These are phyloP conservation scores for Psittacula cyanocephala DNA, from an alignment of 2,113 vertebrate species.

Conservation along the genomic window DNA sequence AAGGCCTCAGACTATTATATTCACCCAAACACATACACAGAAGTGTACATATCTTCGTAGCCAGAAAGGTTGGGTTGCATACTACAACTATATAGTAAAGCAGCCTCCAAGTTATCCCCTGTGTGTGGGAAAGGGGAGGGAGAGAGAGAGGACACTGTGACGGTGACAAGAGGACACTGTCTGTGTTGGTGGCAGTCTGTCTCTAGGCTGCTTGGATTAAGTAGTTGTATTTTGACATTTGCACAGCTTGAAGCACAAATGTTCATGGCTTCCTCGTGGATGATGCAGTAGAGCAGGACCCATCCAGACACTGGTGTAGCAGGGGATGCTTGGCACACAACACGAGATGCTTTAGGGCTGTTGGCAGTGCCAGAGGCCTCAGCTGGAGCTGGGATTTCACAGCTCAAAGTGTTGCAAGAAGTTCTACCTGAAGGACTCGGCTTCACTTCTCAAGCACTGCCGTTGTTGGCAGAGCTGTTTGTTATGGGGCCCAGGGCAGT, in stretches of 20 bases:
- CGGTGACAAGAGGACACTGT: background rate
- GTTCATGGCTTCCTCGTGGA: background rate
- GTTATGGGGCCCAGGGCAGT: background rate
- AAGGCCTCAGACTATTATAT: constrained; percentile 33
- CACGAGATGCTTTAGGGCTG: background rate
- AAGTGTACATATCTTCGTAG: background rate
- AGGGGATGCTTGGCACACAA: background rate
- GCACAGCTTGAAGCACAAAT: background rate
- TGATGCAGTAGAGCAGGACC: rapidly evolving
- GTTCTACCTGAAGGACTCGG: background rate
- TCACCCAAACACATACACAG: background rate
- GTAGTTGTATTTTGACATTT: background rate
- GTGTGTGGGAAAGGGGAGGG: background rate
- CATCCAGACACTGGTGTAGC: too few species aligned
- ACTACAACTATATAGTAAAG: background rate
- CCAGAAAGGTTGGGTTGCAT: background rate
- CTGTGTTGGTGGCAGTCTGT: background rate
- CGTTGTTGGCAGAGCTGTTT: background rate
- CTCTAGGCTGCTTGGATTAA: background rate
- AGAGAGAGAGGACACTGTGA: background rate
- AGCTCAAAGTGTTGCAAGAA: rapidly evolving
- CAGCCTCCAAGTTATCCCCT: background rate
- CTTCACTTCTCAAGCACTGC: background rate
- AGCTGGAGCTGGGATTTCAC: background rate
- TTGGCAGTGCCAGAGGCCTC: background rate